Conservation (phyloP, 2,888 invertebrate genomes). For the Drosophila gaucha region DNA sequence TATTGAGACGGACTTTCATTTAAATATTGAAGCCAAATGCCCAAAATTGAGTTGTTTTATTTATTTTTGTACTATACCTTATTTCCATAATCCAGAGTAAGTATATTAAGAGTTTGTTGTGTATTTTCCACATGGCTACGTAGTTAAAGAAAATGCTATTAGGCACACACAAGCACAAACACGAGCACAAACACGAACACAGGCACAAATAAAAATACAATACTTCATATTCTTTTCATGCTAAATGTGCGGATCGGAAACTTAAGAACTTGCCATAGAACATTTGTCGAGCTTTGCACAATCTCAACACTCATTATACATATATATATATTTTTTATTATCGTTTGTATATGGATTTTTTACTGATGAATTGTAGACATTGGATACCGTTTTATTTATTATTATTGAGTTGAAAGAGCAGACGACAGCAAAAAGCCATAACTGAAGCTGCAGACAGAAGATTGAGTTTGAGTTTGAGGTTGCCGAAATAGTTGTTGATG, state of each 20-base stretch:
- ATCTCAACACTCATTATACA: conserved; percentile 24
- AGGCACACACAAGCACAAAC: conserved; percentile 28
- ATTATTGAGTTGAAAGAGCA: conserved; percentile 60
- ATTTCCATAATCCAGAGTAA: conserved; percentile 85
- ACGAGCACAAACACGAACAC: conserved; percentile 13
- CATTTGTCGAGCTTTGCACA: conserved; percentile 66
- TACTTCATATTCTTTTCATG: conserved; percentile 69
- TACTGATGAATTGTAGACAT: conserved; percentile 40
- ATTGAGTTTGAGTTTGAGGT: conserved; percentile 7
- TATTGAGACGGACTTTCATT: conserved; percentile 7
- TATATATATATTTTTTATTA: conserved; percentile 14
- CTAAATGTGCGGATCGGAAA: conserved; percentile 55
- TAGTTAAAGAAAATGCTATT: conserved; percentile 42
- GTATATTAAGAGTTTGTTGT: conserved; percentile 83
- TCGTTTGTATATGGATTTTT: conserved; percentile 16
- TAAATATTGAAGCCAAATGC: conserved; percentile 2
- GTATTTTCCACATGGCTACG: conserved; percentile 84
- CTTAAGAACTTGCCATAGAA: conserved; percentile 42
- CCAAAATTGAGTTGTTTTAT: neutral
- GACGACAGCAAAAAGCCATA: conserved; percentile 55
- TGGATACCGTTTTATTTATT: conserved; percentile 45
- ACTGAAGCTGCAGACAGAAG: conserved; percentile 12
- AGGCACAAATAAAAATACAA: conserved; percentile 10
- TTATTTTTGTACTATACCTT: conserved; percentile 78
- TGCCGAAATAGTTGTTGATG: conserved; percentile 37